Evolutionary conservation across 2,888 invertebrate genomes (phyloP).

Genomic region (Acrocyrtus sp.): DNA sequence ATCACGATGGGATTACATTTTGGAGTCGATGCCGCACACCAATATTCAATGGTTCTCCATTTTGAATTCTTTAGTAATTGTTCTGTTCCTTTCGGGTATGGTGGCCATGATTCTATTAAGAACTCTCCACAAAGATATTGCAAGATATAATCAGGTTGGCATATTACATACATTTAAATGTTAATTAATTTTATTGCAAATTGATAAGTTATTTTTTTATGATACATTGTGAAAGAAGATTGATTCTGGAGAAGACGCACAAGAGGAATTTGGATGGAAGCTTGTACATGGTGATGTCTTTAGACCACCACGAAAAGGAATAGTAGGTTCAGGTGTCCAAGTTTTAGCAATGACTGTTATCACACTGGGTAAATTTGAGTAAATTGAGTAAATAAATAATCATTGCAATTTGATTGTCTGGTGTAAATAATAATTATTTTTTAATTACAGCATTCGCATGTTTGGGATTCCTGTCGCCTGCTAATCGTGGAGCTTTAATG

Average conservation of each 20-base stretch:
- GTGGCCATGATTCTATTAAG: constrained; percentile 98
- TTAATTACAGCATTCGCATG: constrained; percentile 95
- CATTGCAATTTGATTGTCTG: too few species aligned
- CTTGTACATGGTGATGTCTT: constrained; percentile 75
- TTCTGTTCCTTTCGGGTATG: constrained; percentile 97
- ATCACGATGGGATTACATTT: constrained; percentile 98
- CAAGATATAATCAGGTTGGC: constrained; percentile 91
- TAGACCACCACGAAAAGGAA: constrained; percentile 83
- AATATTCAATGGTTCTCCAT: constrained; percentile 99
- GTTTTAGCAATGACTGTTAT: constrained; percentile 96
- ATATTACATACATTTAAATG: neutral
- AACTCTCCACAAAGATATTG: constrained; percentile 98
- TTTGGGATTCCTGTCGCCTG: constrained; percentile 97
- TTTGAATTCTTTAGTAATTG: constrained; percentile 96
- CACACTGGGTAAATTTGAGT: constrained; percentile 80
- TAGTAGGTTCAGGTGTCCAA: constrained; percentile 98
- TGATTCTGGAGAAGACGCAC: constrained; percentile 73
- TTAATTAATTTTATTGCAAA: neutral
- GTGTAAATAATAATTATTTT: too few species aligned
- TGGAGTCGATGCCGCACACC: constrained; percentile 97
- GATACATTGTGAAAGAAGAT: constrained; percentile 43
- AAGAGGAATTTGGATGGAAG: constrained; percentile 84
- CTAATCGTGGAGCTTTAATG: constrained; percentile 98
- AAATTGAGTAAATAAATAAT: too few species aligned
- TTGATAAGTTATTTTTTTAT: neutral